Evolutionary conservation across 2,797 vertebrate genomes (phyloP).

Genomic region (Coreius guichenoti): DNA sequence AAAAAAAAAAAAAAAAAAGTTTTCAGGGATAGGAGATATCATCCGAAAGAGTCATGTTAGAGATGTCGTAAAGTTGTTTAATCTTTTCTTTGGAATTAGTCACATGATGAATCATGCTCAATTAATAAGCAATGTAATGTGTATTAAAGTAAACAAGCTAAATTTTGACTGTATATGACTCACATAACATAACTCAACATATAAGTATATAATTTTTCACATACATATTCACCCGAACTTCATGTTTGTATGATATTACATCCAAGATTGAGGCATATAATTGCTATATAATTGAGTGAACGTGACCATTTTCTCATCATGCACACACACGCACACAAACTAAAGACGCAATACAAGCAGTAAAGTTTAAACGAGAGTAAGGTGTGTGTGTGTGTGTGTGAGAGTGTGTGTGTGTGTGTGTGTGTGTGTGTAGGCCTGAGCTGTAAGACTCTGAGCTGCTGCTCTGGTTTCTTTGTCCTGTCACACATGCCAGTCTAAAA

Average conservation of each 20-base stretch:
- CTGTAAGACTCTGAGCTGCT: slow-evolving; percentile 84
- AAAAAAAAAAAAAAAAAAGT: too few relatives aligned
- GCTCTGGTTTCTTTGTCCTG: slow-evolving; percentile 84
- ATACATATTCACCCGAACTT: not conserved
- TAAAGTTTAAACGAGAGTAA: slow-evolving; percentile 58
- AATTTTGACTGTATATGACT: too few relatives aligned
- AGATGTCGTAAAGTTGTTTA: not conserved
- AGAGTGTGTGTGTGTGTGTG: slow-evolving; percentile 65
- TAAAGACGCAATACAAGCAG: slow-evolving; percentile 54
- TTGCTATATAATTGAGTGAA: not conserved
- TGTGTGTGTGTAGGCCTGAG: slow-evolving; percentile 76
- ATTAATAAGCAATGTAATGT: not conserved
- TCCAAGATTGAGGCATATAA: not conserved
- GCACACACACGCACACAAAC: not conserved
- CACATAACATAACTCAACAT: not conserved
- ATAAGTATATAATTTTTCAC: not conserved
- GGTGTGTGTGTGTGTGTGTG: slow-evolving; percentile 66
- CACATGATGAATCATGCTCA: not conserved
- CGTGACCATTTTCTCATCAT: not conserved
- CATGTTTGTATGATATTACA: not conserved
- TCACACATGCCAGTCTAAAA: slow-evolving; percentile 84
- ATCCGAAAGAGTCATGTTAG: not conserved
- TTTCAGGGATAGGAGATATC: not conserved
- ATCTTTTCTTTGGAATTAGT: not conserved
- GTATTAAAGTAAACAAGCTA: not conserved